A percentile compares a stretch with the other conserved stretches of the same genome.
Conservation (phyloP, 64 coral and sea anemone genomes). For the Exaiptasia diaphana region DNA sequence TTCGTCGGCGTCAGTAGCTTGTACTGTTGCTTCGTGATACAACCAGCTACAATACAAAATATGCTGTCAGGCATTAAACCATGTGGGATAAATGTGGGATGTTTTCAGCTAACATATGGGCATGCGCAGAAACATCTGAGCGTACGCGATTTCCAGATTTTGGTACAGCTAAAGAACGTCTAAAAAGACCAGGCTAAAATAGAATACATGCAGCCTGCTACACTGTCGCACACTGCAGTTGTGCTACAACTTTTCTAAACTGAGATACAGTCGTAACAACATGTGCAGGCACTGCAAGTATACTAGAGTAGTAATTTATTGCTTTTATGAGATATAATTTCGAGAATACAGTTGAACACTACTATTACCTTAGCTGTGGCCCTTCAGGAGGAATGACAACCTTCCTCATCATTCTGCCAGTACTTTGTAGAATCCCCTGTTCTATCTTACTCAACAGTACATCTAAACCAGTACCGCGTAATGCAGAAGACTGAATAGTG, state of each 20-base stretch:
- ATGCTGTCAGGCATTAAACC: not conserved
- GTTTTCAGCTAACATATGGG: not conserved
- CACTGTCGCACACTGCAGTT: no score
- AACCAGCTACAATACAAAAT: conserved; percentile 70
- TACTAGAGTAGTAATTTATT: no score
- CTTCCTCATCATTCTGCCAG: conserved; percentile 70
- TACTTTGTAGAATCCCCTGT: conserved; percentile 64
- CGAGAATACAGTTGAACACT: no score
- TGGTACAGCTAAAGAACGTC: no score
- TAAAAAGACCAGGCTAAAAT: no score
- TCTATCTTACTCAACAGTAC: conserved; percentile 62
- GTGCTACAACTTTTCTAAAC: no score
- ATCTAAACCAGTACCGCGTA: conserved; percentile 71
- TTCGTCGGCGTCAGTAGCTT: conserved; percentile 65
- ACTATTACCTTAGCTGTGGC: conserved; percentile 90
- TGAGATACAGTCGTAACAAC: no score
- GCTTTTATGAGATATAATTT: no score
- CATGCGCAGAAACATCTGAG: not conserved
- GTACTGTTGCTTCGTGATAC: conserved; percentile 84
- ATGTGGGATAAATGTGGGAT: not conserved
- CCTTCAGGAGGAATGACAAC: conserved; percentile 84
- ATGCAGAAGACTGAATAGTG: conserved; percentile 37
- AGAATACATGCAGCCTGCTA: no score
- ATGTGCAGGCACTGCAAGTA: no score
- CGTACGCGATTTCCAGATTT: no score